A percentile compares a stretch with the other conserved stretches of the same genome.
Conservation (phyloP, 2,888 invertebrate species). For the Agriopis aurantiaria region DNA sequence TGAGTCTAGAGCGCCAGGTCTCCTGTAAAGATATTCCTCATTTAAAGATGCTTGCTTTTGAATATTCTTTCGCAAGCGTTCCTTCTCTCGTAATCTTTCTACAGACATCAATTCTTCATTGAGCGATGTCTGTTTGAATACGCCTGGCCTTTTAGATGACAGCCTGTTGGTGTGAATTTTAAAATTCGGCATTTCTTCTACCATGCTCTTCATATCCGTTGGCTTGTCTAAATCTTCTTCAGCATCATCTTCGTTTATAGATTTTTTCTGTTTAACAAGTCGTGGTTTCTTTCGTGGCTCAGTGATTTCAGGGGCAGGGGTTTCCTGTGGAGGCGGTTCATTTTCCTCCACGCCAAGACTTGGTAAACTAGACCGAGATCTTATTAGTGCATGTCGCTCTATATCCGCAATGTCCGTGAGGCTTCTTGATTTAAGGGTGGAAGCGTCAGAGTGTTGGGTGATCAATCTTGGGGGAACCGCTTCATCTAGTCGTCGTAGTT, state of each 20-base stretch:
- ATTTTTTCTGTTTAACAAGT: slow-evolving; percentile 95
- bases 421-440: slow-evolving; percentile 92
- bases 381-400: slow-evolving; percentile 89
- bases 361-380: slow-evolving; percentile 92
- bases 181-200: slow-evolving; percentile 89
- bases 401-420: slow-evolving; percentile 93
- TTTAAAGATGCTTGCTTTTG: slow-evolving; percentile 96
- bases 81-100: slow-evolving; percentile 94
- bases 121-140: slow-evolving; percentile 93
- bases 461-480: slow-evolving; percentile 81
- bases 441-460: slow-evolving; percentile 84
- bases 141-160: slow-evolving; percentile 85
- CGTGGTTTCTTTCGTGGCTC: slow-evolving; percentile 89
- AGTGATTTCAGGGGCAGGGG: slow-evolving; percentile 62
- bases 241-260: slow-evolving; percentile 91
- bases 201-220: slow-evolving; percentile 89
- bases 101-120: slow-evolving; percentile 96
- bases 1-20: slow-evolving; percentile 89
- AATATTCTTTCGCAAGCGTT: slow-evolving; percentile 92
- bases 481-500: slow-evolving; percentile 91
- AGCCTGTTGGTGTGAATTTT: slow-evolving; percentile 82
- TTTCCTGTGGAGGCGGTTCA: slow-evolving; percentile 62
- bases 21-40: slow-evolving; percentile 92
- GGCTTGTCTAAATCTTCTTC: slow-evolving; percentile 88
- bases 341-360: slow-evolving; percentile 85